Evolutionary conservation across 2,797 vertebrate species (phyloP).

Genomic region (Brachymystax lenok): DNA sequence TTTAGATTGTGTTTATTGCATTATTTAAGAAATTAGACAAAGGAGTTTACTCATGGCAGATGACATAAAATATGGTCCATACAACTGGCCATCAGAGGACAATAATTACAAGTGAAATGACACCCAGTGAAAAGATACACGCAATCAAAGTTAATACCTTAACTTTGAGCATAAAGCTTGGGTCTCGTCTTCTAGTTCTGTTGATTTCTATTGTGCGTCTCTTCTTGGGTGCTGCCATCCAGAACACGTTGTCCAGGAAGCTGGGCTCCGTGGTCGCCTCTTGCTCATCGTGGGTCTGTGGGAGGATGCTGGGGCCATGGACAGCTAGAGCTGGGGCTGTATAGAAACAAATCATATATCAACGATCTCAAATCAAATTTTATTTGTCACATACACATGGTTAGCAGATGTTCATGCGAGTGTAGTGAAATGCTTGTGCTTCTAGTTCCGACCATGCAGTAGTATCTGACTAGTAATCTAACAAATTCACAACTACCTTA

Average conservation of each 20-base stretch:
- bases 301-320: constrained; percentile 66
- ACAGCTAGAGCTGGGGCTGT: constrained; percentile 82
- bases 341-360: constrained; percentile 12
- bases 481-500: too few relatives aligned
- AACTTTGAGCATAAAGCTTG: constrained; percentile 79
- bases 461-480: too few relatives aligned
- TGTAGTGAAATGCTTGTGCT: too few relatives aligned
- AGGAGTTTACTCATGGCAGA: too few relatives aligned
- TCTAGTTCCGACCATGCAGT: too few relatives aligned
- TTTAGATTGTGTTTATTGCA: not conserved
- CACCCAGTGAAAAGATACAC: not conserved
- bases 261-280: constrained; percentile 45
- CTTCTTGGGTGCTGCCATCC: constrained; percentile 97
- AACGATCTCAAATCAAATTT: not conserved
- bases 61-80: not conserved
- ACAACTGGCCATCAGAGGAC: not conserved
- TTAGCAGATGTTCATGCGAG: too few relatives aligned
- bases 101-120: not conserved
- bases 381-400: too few relatives aligned
- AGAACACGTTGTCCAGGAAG: constrained; percentile 80
- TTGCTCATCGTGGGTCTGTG: constrained; percentile 32
- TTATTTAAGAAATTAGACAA: too few relatives aligned
- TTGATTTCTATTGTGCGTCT: constrained; percentile 92
- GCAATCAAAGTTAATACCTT: constrained; percentile 75
- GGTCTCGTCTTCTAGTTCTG: constrained; percentile 85